These are phyloP conservation scores for Corythoichthys intestinalis DNA, from an alignment of 2,113 vertebrate genomes.

Conservation along the genomic window DNA sequence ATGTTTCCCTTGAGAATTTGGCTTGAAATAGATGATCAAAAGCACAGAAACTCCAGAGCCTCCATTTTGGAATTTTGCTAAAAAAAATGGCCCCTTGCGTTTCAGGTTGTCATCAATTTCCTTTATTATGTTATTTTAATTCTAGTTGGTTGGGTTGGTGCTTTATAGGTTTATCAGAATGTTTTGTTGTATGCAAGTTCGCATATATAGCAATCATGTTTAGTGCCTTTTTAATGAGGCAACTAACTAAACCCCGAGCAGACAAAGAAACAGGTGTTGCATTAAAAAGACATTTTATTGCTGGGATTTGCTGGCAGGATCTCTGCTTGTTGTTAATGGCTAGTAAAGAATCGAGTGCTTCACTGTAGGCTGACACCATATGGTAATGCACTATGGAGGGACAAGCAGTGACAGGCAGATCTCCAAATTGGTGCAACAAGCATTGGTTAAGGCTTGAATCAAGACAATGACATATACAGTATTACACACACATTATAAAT, in stretches of 20 bases:
- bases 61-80: neutral
- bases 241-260: neutral
- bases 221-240: conserved; percentile 6
- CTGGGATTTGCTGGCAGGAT: neutral
- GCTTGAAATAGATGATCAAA: neutral
- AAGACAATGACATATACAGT: neutral
- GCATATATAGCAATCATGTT: neutral
- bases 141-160: neutral
- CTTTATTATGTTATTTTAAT: neutral
- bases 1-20: neutral
- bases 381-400: neutral
- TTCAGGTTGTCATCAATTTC: neutral
- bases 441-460: neutral
- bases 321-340: neutral
- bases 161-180: neutral
- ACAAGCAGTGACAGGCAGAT: neutral
- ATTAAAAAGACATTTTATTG: conserved; percentile 4
- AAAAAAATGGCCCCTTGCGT: neutral
- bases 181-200: conserved; percentile 6
- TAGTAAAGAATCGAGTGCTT: neutral
- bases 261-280: conserved; percentile 5
- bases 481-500: too few relatives aligned
- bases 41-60: neutral
- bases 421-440: neutral
- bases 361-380: neutral